phyloP scores from a whole-genome alignment of 2,113 vertebrate genomes.

The human region DNA sequence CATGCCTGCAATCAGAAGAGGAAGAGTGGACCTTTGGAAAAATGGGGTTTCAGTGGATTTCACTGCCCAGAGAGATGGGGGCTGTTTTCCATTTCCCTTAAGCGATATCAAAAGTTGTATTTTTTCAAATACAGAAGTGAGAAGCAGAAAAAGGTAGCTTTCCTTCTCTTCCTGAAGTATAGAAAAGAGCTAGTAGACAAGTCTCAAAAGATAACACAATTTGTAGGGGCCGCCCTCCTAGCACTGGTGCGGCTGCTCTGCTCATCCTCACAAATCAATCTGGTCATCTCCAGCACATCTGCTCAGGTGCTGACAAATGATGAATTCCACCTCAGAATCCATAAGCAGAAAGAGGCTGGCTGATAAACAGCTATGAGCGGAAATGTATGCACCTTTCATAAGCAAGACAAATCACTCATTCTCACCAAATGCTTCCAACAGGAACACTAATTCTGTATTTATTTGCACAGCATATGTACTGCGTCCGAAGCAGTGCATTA shows the following conservation, averaged over 20 bases:
- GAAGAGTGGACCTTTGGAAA: neutral
- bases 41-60: conserved; percentile 43
- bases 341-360: conserved; percentile 79
- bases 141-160: neutral
- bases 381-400: conserved; percentile 84
- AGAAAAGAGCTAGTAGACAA: conserved; percentile 18
- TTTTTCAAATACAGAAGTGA: conserved; percentile 28
- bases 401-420: conserved; percentile 86
- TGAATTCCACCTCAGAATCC: conserved; percentile 79
- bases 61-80: neutral
- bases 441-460: conserved; percentile 84
- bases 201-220: conserved; percentile 55
- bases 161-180: neutral
- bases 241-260: conserved; percentile 51
- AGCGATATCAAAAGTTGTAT: neutral
- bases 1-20: neutral
- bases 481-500: conserved; percentile 81
- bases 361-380: conserved; percentile 82
- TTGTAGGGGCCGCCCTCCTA: conserved; percentile 70
- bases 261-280: conserved; percentile 78
- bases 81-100: conserved; percentile 48
- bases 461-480: conserved; percentile 84
- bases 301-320: conserved; percentile 81
- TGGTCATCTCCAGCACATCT: conserved; percentile 80
- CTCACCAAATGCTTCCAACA: conserved; percentile 82